Conservation (phyloP, 2,888 invertebrate species). For the Meandrusa payeni region DNA sequence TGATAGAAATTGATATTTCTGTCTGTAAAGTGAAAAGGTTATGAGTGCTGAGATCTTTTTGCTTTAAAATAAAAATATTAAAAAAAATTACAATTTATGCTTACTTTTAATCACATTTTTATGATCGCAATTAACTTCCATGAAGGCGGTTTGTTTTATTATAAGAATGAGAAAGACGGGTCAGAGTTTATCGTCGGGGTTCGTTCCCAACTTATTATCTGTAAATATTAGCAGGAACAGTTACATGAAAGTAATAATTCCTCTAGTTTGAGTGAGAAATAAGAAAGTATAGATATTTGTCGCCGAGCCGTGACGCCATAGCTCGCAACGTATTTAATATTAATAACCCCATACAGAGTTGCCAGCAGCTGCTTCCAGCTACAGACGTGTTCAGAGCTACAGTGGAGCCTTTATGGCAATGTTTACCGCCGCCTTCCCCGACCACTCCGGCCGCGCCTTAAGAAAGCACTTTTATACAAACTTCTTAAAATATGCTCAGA, state of each 20-base stretch:
- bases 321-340: slow-evolving; percentile 64
- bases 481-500: slow-evolving; percentile 26
- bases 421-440: slow-evolving; percentile 59
- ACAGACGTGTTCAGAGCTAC: slow-evolving; percentile 37
- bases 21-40: no score
- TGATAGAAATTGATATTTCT: no score
- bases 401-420: slow-evolving; percentile 63
- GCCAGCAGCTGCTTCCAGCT: slow-evolving; percentile 47
- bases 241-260: background rate
- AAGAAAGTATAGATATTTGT: slow-evolving; percentile 45
- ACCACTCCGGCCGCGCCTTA: slow-evolving; percentile 38
- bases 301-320: slow-evolving; percentile 41
- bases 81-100: no score
- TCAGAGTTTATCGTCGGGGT: slow-evolving; percentile 6
- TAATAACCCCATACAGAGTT: slow-evolving; percentile 67
- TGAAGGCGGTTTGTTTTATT: slow-evolving; percentile 8
- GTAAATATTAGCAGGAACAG: background rate
- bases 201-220: slow-evolving; percentile 3
- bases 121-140: slow-evolving; percentile 1
- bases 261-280: slow-evolving; percentile 21
- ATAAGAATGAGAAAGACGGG: slow-evolving; percentile 8
- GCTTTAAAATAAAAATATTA: no score
- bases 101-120: no score
- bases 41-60: no score
- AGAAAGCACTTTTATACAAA: slow-evolving; percentile 47